A percentile compares a stretch with the other conserved stretches of the same genome.
phyloP scores from a whole-genome alignment of 1,140 invertebrate species.

The Drosophila aff. region DNA sequence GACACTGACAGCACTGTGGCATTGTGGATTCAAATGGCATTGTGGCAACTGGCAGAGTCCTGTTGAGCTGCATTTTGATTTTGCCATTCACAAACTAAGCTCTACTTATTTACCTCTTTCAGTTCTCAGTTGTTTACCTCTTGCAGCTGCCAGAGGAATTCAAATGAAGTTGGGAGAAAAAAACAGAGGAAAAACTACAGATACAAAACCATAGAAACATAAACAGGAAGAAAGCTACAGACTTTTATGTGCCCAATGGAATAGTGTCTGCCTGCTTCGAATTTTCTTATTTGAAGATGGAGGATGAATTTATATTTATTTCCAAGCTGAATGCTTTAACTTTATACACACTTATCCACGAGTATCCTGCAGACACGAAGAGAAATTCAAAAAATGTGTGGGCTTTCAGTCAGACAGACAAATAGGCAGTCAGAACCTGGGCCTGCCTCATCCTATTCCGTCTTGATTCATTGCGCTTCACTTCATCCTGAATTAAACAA shows the following conservation, averaged over 20 bases:
- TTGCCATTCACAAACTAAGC: conserved; percentile 14
- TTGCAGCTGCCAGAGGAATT: conserved; percentile 19
- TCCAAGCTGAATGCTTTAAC: not conserved
- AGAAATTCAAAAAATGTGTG: conserved; percentile 17
- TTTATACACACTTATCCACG: not conserved
- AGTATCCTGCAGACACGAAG: not conserved
- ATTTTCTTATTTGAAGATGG: not conserved
- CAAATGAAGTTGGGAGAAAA: conserved; percentile 6
- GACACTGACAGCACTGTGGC: conserved; percentile 25
- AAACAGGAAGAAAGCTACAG: conserved; percentile 10
- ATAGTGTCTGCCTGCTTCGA: not conserved
- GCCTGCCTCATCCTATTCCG: conserved; percentile 11
- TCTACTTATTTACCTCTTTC: conserved; percentile 10
- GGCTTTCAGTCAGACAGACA: conserved; percentile 27
- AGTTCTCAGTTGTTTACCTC: conserved; percentile 8
- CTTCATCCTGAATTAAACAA: conserved; percentile 54
- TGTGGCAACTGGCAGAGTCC: conserved; percentile 4
- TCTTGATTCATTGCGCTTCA: conserved; percentile 29
- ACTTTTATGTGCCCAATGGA: conserved; percentile 1
- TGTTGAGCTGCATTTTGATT: conserved; percentile 39
- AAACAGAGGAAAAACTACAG: not conserved
- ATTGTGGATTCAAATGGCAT: conserved; percentile 25
- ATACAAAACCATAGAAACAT: conserved; percentile 13
- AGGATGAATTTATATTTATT: not conserved
- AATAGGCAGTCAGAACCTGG: conserved; percentile 19